Evolutionary conservation across 2,797 vertebrate species (phyloP).

Genomic region (Tokudaia tokunoshimensis): DNA sequence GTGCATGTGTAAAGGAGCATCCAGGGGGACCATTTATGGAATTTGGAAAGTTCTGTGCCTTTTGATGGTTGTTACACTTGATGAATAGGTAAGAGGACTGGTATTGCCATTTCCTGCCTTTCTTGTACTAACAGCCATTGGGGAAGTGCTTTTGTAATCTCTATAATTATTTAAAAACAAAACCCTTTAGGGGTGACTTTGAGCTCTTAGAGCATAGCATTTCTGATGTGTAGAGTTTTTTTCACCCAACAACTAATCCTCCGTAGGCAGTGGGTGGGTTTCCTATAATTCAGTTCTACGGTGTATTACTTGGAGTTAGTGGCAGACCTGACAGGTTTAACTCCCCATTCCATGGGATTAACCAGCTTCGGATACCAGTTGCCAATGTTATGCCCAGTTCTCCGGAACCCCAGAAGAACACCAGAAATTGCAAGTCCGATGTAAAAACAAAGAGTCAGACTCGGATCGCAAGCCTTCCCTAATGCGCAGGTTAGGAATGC

Average conservation of each 20-base stretch:
- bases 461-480: no score
- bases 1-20: neutral
- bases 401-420: no score
- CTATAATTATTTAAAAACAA: constrained; percentile 15
- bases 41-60: neutral
- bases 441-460: no score
- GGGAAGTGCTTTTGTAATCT: neutral
- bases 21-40: neutral
- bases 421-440: no score
- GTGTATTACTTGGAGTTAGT: neutral
- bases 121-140: neutral
- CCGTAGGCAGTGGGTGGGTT: neutral
- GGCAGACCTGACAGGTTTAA: neutral
- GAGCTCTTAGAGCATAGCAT: neutral
- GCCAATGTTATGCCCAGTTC: neutral
- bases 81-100: neutral
- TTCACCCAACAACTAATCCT: neutral
- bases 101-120: neutral
- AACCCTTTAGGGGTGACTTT: neutral
- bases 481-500: no score
- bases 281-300: neutral
- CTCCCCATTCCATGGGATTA: neutral
- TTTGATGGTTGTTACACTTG: neutral
- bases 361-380: neutral
- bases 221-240: neutral